Evolutionary conservation across 2,888 invertebrate species (phyloP).

Genomic region (Cinara cedri): DNA sequence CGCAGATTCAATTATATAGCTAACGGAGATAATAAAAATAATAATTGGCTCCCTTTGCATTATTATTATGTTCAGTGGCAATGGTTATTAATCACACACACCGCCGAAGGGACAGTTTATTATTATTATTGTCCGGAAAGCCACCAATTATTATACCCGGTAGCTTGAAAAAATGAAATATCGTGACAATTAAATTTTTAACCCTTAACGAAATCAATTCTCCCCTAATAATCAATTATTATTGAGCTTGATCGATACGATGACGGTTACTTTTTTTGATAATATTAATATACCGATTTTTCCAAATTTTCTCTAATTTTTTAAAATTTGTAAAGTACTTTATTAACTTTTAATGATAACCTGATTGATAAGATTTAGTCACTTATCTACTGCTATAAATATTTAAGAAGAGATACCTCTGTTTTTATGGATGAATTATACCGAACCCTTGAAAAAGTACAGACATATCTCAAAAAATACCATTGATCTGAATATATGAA

Average conservation of each 20-base stretch:
- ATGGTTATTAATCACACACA: conserved; percentile 21
- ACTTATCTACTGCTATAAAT: too few relatives aligned
- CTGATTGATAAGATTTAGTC: too few relatives aligned
- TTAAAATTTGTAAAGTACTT: background rate
- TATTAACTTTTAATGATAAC: background rate
- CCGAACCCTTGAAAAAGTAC: too few relatives aligned
- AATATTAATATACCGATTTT: too few relatives aligned
- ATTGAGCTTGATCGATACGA: background rate
- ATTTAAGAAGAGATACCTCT: too few relatives aligned
- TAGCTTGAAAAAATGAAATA: conserved; percentile 6
- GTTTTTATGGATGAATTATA: too few relatives aligned
- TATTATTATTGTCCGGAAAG: conserved; percentile 8
- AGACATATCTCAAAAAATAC: too few relatives aligned
- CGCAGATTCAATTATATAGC: background rate
- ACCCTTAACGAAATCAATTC: background rate
- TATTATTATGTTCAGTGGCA: too few relatives aligned
- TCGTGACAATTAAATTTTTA: conserved; percentile 11
- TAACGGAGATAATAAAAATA: background rate
- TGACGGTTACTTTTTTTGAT: background rate
- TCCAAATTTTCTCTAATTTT: too few relatives aligned
- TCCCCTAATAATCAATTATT: too few relatives aligned
- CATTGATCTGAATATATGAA: too few relatives aligned
- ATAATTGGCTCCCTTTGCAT: conserved; percentile 48
- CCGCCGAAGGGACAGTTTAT: conserved; percentile 24
- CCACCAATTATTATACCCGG: conserved; percentile 14